Conservation (phyloP, 2,797 vertebrate genomes). For the Sphenodon punctatus region DNA sequence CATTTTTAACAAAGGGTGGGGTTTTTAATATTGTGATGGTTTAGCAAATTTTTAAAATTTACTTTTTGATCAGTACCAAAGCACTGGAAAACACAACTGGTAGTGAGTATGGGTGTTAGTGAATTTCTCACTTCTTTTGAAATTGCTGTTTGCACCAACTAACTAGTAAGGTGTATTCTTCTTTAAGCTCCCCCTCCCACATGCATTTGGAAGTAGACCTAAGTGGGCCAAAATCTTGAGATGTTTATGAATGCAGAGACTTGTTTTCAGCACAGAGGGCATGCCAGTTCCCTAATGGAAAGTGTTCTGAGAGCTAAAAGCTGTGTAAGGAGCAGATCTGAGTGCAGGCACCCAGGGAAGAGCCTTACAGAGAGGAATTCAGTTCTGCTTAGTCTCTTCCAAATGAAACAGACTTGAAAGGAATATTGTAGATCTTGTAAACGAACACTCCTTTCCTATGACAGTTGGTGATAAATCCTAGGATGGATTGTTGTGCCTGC, state of each 20-base stretch:
- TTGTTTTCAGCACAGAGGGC: not conserved
- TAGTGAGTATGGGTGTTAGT: fast-evolving
- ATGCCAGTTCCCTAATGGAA: fast-evolving
- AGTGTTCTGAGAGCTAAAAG: too few species aligned
- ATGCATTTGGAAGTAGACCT: not conserved
- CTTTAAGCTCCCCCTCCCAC: not conserved
- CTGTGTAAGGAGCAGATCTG: too few species aligned
- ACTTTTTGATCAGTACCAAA: too few species aligned
- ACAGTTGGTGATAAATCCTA: conserved; percentile 4
- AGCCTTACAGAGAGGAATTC: not conserved
- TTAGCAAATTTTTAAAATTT: too few species aligned
- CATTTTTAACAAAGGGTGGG: too few species aligned
- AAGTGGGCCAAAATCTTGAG: not conserved
- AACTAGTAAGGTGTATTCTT: not conserved
- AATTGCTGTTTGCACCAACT: fast-evolving
- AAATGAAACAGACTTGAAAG: not conserved
- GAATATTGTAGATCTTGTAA: fast-evolving
- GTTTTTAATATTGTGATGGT: too few species aligned
- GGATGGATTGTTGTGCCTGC: not conserved
- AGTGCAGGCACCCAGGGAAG: fast-evolving
- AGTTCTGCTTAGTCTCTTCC: not conserved
- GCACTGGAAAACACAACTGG: not conserved
- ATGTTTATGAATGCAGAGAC: fast-evolving
- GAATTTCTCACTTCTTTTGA: not conserved
- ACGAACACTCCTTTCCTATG: not conserved